Base-by-base conservation (phyloP, 2,888 invertebrate genomes). In the Pachydiplax longipennis region DNA sequence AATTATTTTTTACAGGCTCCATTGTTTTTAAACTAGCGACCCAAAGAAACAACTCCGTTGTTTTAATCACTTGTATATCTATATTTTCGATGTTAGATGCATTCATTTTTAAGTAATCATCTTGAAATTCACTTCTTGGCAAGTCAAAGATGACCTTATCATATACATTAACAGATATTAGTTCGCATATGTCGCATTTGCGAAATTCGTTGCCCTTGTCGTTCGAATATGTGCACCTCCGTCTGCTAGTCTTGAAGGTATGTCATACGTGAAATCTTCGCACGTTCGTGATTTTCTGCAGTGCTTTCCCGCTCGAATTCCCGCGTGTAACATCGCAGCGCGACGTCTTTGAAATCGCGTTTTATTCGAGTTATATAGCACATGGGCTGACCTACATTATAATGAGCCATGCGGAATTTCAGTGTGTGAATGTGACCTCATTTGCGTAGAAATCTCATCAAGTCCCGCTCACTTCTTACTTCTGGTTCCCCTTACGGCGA, bases 381-480 rank as follows among this genome's bases (percentile, higher is more conserved):
- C n/a, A 40, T 2, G 18, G 40, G 18, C 37, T n/a, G 81, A 40
- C 81, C 44, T 18, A 81, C 81, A 81, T 81, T 40, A 40, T n/a
- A 81, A n/a, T 40, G 81, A 40, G 80, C 31, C 31, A 35, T 37
- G 80, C 80, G 80, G 40, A n/a, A 40, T 81, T 81, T 22, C 18
- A 81, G 81, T 81, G 4, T 40, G 81, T n/a, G 81, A 81, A n/a
- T 81, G 15, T 44, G 81, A 81, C 40, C 81, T 81, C 40, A 81
- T 81, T 81, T 81, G 37, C 40, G 15, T 40, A 18, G 81, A 8
- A 22, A 81, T 81, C 37, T 37, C 40, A 81, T 81, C 81, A 40
- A 81, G 40, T 22, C 81, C 18, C 40, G 40, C 5, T 81, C 81
- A 40, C 81, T 12, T 37, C 37, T 22, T 81, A 13, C 15, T 22